These are phyloP conservation scores for Scomber scombrus DNA, from an alignment of 2,113 vertebrate genomes.

Conservation along the genomic window DNA sequence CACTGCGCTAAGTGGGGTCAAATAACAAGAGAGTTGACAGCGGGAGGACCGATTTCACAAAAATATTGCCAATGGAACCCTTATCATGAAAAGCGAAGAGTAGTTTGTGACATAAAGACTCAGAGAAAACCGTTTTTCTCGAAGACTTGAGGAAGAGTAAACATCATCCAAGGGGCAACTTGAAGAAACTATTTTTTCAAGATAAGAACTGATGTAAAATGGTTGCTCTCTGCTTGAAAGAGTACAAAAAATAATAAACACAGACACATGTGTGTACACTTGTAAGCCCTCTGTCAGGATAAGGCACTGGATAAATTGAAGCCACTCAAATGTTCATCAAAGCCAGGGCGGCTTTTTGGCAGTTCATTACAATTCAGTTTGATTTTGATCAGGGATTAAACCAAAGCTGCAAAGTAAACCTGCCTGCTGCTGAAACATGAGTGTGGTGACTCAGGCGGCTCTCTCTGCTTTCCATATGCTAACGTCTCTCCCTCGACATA, in stretches of 20 bases:
- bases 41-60: conserved; percentile 27
- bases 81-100: not conserved
- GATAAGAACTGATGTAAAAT: too few relatives aligned
- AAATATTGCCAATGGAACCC: conserved; percentile 40
- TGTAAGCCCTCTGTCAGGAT: conserved; percentile 71
- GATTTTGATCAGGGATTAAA: conserved; percentile 13
- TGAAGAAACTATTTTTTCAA: not conserved
- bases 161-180: not conserved
- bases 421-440: conserved; percentile 14
- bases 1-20: conserved; percentile 30
- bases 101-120: not conserved
- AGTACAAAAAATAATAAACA: conserved; percentile 29
- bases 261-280: conserved; percentile 50
- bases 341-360: conserved; percentile 27
- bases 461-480: not conserved
- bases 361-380: conserved; percentile 41
- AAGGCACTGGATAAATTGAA: conserved; percentile 70
- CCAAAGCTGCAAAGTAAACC: conserved; percentile 20
- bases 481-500: not conserved
- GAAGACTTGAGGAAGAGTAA: not conserved
- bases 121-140: not conserved
- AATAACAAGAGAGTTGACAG: conserved; percentile 41
- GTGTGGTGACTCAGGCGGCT: not conserved
- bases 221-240: too few relatives aligned
- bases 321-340: conserved; percentile 56